Base-by-base conservation (phyloP, 2,888 invertebrate species). In the Philereme vetulata region DNA sequence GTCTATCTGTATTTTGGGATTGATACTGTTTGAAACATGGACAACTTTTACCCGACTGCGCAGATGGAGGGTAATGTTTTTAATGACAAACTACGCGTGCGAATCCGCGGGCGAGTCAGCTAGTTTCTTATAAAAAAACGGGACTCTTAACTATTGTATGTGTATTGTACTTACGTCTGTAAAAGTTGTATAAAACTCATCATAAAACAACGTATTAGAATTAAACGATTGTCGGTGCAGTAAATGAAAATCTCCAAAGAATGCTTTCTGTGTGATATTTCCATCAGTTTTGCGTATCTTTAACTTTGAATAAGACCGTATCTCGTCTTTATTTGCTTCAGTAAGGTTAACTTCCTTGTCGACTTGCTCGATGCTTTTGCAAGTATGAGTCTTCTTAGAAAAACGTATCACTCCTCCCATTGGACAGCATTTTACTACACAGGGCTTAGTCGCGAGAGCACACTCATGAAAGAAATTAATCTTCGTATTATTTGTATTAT, bases 211-310 rank as follows among this genome's bases (percentile, higher is more conserved):
- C n/a, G n/a, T 36, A 8, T 8, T 36, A 36, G 5, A 5, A 36
- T 7, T 36, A 36, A 42, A 42, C n/a, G 9, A n/a, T 10, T 33
- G 40, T 11, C 33, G 38, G 11, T 53, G 46, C 32, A 53, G 4
- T 34, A 53, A 4, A 46, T 10, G 38, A 32, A 53, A 53, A 46
- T 53, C 21, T 21, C 46, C 4, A 4, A n/a, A 3, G 6, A 46
- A n/a, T 9, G 4, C 8, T 5, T 40, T 52, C 5, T 4, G 5
- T 0, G 52, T 38, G 5, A 4, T n/a, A 0, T 3, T n/a, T 4
- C 21, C 21, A 38, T 53, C 5, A 0, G 6, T 11, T 36, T n/a
- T 45, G 3, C 8, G 3, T 11, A 53, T 47, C 0, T 7, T 0
- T 3, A 53, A 4, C 1, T 38, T 40, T 1, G 33, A 32, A n/a